Base-by-base conservation (phyloP, 2,888 invertebrate genomes). In the Meiosimyza platycephala region DNA sequence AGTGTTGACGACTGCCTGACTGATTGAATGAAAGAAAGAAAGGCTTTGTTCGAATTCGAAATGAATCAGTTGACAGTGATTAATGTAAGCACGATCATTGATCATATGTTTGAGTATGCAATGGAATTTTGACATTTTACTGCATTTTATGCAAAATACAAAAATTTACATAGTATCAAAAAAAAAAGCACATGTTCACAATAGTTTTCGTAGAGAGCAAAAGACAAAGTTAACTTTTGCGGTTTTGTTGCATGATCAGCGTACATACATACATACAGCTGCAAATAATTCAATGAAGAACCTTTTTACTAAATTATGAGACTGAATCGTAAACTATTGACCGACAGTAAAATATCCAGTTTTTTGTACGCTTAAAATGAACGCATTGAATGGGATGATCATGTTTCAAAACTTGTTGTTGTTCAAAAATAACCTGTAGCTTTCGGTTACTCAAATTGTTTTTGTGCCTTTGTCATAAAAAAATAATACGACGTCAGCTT, bases 41-140 rank as follows among this genome's bases (percentile, higher is more conserved):
- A 60, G 50, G 18, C 40, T 47, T 2, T 22, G 54, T 66, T 54
- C 28, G n/a, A 55, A 18, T 40, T 22, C 48, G 18, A 55, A 55
- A 47, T 67, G 67, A 67, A 57, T 67, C 67, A 67, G 79, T 76
- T 80, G 83, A 80, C 83, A 81, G 76, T 82, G 81, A 83, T 82
- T 80, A 83, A 82, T 82, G 80, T 72, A 12, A 50, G 52, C 66
- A 12, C 50, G 57, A 55, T 54, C 71, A 64, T 54, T 15, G 47
- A 51, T 62, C 62, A 47, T 62, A 16, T n/a, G 7, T 50, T 12
- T 22, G 52, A 51, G 33, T 60, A 40, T 15, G 70, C n/a, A 63
- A n/a, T 28, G 69, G 33, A 60, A 40, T 63, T 63, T 18, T 16
- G 54, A 60, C 22, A 52, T 51, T 48, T 48, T 51, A 18, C 15